Evolutionary conservation across 2,113 vertebrate genomes (phyloP).

Genomic region (Sialia sialis): DNA sequence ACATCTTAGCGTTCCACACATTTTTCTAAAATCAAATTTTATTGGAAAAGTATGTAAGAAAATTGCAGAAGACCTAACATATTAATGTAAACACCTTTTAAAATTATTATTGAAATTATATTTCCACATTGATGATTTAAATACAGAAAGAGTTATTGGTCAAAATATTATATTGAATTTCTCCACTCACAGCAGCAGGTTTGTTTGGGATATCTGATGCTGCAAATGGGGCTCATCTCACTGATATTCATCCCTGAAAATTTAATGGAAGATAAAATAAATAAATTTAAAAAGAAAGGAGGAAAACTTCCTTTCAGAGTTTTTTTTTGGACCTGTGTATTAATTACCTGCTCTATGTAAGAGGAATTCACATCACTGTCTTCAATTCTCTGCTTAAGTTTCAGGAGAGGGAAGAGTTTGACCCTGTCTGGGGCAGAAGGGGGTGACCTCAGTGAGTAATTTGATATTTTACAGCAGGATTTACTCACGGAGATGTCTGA

Average conservation of each 20-base stretch:
- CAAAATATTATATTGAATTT: neutral
- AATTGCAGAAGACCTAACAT: neutral
- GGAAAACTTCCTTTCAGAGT: neutral
- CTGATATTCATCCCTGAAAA: neutral
- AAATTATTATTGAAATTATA: neutral
- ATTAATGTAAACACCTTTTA: neutral
- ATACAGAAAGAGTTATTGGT: neutral
- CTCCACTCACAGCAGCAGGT: too few species aligned
- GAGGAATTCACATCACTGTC: neutral
- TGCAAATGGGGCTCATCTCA: neutral
- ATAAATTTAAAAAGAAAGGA: neutral
- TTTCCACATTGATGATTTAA: neutral
- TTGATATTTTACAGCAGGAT: neutral
- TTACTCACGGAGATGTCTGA: neutral
- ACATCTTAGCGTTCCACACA: neutral
- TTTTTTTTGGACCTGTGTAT: neutral
- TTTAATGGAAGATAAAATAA: neutral
- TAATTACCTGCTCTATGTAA: neutral
- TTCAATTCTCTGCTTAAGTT: neutral
- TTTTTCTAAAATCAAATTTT: neutral
- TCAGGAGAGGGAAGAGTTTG: neutral
- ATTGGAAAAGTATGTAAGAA: fast-evolving
- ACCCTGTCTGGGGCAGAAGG: neutral
- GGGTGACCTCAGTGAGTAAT: neutral
- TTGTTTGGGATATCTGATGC: neutral